phyloP scores from a whole-genome alignment of 2,888 invertebrate species.

The Rugalucina vietnamica region DNA sequence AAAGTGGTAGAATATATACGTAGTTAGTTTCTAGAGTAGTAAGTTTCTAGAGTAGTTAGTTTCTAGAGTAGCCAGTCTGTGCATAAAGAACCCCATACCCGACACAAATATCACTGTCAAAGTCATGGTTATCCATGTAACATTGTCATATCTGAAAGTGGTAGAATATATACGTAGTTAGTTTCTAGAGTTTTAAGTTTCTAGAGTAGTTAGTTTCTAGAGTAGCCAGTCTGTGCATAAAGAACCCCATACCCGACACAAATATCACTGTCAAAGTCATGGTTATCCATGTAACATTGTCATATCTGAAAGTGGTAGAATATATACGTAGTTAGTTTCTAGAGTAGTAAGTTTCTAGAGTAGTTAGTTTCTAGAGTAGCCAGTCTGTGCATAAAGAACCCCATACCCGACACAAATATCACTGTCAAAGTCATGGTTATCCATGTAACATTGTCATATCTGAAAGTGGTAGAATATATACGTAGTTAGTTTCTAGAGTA shows the following conservation, averaged over 20 bases:
- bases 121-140: conserved; percentile 91
- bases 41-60: too few relatives aligned
- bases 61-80: conserved; percentile 82
- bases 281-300: conserved; percentile 91
- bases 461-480: too few relatives aligned
- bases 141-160: conserved; percentile 86
- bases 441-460: conserved; percentile 89
- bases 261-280: conserved; percentile 91
- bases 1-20: too few relatives aligned
- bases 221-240: conserved; percentile 87
- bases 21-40: too few relatives aligned
- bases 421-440: conserved; percentile 91
- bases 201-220: too few relatives aligned
- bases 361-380: conserved; percentile 75
- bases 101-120: conserved; percentile 92
- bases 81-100: conserved; percentile 93
- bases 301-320: conserved; percentile 83
- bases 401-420: conserved; percentile 90
- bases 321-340: too few relatives aligned
- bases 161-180: too few relatives aligned
- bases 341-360: too few relatives aligned
- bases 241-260: conserved; percentile 91
- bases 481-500: too few relatives aligned
- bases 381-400: conserved; percentile 90
- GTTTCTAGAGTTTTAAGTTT: too few relatives aligned